Evolutionary conservation across 1,140 invertebrate species (phyloP).

Genomic region (Arion vulgaris): DNA sequence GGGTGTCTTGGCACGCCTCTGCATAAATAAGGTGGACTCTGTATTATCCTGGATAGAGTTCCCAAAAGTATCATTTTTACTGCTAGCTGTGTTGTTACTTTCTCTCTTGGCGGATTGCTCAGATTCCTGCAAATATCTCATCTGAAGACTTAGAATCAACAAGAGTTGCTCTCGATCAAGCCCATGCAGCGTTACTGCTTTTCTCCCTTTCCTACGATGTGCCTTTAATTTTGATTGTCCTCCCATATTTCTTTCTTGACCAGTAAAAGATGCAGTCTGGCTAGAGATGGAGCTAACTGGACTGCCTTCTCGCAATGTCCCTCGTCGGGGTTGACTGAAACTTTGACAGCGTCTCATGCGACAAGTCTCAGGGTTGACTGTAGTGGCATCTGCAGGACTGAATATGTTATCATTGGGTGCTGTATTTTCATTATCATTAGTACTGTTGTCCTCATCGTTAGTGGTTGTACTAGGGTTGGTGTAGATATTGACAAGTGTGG

Average conservation of each 20-base stretch:
- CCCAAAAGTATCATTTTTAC: background rate
- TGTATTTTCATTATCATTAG: slow-evolving; percentile 22
- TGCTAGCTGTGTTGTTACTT: slow-evolving; percentile 32
- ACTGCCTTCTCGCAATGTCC: slow-evolving; percentile 32
- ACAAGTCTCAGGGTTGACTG: slow-evolving; percentile 44
- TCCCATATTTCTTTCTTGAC: slow-evolving; percentile 35
- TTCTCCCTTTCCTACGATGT: slow-evolving; percentile 51
- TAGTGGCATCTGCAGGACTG: slow-evolving; percentile 39
- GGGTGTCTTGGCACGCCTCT: slow-evolving; percentile 38
- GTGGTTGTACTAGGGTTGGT: slow-evolving; percentile 32
- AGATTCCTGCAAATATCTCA: slow-evolving; percentile 62
- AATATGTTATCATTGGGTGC: slow-evolving; percentile 45
- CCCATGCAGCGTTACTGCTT: slow-evolving; percentile 63
- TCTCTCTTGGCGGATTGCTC: slow-evolving; percentile 44
- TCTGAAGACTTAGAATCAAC: slow-evolving; percentile 63
- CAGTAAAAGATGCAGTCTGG: slow-evolving; percentile 6
- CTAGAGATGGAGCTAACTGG: slow-evolving; percentile 29
- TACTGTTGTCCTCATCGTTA: slow-evolving; percentile 32
- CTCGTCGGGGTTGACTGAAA: slow-evolving; percentile 42
- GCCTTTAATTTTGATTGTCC: slow-evolving; percentile 52
- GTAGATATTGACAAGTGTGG: slow-evolving; percentile 31
- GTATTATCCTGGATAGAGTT: background rate
- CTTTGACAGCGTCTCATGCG: slow-evolving; percentile 43
- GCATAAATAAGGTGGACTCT: background rate
- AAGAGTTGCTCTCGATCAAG: slow-evolving; percentile 63